Evolutionary conservation across 2,797 vertebrate genomes (phyloP), one percentile per base, ranked within the genome.

Genomic region (Tadarida brasiliensis): DNA sequence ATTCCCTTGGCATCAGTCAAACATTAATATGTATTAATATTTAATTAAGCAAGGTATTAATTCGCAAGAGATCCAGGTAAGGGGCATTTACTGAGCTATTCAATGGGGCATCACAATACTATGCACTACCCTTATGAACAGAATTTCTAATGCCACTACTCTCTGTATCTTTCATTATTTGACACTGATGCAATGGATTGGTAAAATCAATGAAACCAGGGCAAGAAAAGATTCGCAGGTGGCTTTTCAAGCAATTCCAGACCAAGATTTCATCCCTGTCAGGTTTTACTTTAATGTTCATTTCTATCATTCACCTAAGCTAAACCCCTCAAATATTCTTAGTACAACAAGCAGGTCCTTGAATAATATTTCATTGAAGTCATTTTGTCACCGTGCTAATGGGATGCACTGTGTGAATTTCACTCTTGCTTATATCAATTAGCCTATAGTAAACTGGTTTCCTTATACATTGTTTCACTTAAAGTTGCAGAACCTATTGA

Each of bases 161-260:
- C 70, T 82, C 44, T 54, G 9, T 28, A 84, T 56, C 49, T 59
- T 80, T 65, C 26, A 63, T 91, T 70, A 87, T 56, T 91, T 78
- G 83, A 83, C 47, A 82, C 39, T 28, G 16, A 83, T 83, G 30
- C 39, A 63, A 82, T 74, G 4, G 49, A 77, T 83, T 65, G 54
- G 77, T 71, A 15, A 61, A 91, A 83, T 78, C 61, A 94, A 65
- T 65, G n/a, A 96, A 87, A 94, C 11, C 51, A 35, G 71, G 24
- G 24, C 35, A 88, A 88, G 51, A 68, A 86, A 76, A 91, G 47
- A 87, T 3, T 57, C 12, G 3, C 20, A n/a, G 17, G n/a, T 78
- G 39, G 56, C 56, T 91, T 88, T 83, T 67, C 56, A 94, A 91
- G n/a, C 39, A 88, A 88, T 88, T 91, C 65, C 78, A 88, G 65